Base-by-base conservation (phyloP, 1,140 invertebrate species). In the Delia radicum region DNA sequence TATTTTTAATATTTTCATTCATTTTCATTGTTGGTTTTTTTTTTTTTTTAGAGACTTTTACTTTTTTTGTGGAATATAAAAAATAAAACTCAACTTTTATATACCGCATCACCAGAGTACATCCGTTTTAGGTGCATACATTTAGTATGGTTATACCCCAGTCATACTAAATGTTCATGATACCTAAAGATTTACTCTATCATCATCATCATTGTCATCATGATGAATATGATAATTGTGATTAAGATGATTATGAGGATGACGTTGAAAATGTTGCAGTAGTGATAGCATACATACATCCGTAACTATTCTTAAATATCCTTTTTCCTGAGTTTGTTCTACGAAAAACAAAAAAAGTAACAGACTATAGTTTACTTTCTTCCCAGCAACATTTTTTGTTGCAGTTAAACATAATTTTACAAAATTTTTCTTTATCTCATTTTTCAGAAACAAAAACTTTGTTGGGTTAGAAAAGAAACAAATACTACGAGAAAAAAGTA, bases 21-120 rank as follows among this genome's bases (percentile, higher is more conserved):
- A 67, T 31, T 63, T 67, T 67, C 63, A 67, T 67, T 67, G 63
- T 67, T 24, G 61, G 13, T 63, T 31, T 24, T n/a, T 67, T 67
- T 31, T 18, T 67, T 67, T 31, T 31, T 31, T 31, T 24, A 5
- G 5, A 55, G n/a, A 55, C 48, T 55, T 55, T 55, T 55, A 55
- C 48, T 55, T 55, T 55, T 21, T 55, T 21, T 24, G 8, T 37
- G n/a, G n/a, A 42, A 15, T 42, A 15, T 42, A 42, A 42, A 42
- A 42, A 42, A 10, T 15, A 15, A 10, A 42, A 42, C 6, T 15
- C 48, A 21, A 21, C 24, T 55, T 37, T 37, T 55, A 21, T 55
- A 55, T 55, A 55, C 21, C 48, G 48, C 48, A 55, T 55, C 48
- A 55, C 48, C 48, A 55, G 48, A 21, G 48, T 55, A 55, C 48